Evolutionary conservation across 2,113 vertebrate genomes (phyloP).

Genomic region (Taxidea taxus): DNA sequence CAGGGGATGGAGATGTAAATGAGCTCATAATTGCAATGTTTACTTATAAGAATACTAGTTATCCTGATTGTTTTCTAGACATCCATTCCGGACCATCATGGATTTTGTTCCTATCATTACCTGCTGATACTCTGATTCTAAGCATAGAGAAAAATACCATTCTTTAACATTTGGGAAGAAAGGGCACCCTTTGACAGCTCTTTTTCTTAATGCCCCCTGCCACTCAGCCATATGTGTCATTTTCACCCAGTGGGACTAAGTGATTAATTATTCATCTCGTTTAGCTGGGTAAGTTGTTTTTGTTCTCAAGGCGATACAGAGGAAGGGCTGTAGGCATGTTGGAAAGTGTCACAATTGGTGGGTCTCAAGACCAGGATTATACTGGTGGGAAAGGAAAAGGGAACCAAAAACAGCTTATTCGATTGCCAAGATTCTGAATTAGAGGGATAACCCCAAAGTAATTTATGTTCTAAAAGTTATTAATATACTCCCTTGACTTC

Average conservation of each 20-base stretch:
- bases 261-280: constrained; percentile 63
- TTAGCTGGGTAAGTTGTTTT: constrained; percentile 18
- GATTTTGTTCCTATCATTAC: background rate
- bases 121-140: background rate
- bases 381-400: background rate
- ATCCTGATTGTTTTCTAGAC: background rate
- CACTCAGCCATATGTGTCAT: constrained; percentile 34
- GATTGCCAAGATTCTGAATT: background rate
- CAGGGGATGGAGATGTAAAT: background rate
- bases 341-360: background rate
- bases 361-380: background rate
- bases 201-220: constrained; percentile 18
- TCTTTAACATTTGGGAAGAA: constrained; percentile 54
- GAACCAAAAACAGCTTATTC: background rate
- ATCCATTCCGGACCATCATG: background rate
- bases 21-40: background rate
- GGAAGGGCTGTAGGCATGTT: background rate
- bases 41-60: background rate
- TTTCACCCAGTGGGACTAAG: constrained; percentile 28
- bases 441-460: background rate
- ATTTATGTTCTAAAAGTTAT: background rate
- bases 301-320: background rate
- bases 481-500: background rate
- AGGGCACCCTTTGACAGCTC: constrained; percentile 16
- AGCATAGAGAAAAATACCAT: background rate